Base-by-base conservation (phyloP, 2,888 invertebrate genomes). In the Ornithoptera priamus region DNA sequence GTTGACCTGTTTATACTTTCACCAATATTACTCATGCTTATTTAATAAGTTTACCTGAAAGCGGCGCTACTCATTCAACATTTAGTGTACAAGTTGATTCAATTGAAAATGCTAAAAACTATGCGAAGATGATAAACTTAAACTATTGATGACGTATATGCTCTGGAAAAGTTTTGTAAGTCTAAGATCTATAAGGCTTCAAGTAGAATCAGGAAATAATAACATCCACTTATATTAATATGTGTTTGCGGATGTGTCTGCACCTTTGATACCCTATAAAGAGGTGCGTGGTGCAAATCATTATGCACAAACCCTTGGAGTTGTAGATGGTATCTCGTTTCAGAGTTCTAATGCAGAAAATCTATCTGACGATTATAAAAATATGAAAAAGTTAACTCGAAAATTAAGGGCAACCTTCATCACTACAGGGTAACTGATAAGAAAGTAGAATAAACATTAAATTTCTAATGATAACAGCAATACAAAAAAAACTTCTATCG, bases 1-100 rank as follows among this genome's bases (percentile, higher is more conserved):
- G 80, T 84, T 0, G 85, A 86, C 65, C 76, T 87, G 2, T 71
- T 88, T 8, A 80, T 81, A 73, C 73, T 90, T 8, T 86, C 89
- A 1, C 75, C 79, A 22, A 22, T 56, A 72, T 77, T 22, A 74
- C 86, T 0, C 73, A 77, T 53, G 87, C 2, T 74, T 88, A 15
- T 86, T 87, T 67, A 80, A 81, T 30, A 87, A 74, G 84, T 80
- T 2, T 87, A 69, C 75, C 80, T 12, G 86, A 85, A 56, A 87
- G 88, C 64, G 88, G 85, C 2, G 77, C 77, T 0, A 79, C 64
- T 71, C 62, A 77, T 7, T 78, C 79, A 0, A 72, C 73, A 15
- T 84, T 80, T 64, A 76, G 79, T 17, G 67, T 81, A 17, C 88
- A 88, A 72, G 65, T 75, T 1, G 79, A 86, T 68, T 86, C 89